Evolutionary conservation across 2,113 vertebrate genomes (phyloP).

Genomic region (Cricetomys ansorgei): DNA sequence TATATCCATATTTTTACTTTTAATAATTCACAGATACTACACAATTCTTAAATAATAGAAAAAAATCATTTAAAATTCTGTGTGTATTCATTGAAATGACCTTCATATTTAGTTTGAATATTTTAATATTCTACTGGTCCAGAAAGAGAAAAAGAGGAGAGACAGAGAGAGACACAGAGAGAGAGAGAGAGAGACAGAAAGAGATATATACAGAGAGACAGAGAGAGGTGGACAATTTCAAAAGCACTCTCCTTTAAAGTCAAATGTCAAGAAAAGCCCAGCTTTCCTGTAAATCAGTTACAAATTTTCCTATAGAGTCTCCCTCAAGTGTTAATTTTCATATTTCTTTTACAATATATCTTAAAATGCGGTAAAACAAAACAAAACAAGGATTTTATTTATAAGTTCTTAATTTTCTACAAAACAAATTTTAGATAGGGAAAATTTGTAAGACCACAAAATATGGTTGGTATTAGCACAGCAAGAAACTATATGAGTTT

Average conservation of each 20-base stretch:
- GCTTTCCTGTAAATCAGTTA: background rate
- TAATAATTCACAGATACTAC: background rate
- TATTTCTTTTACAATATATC: background rate
- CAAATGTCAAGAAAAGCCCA: background rate
- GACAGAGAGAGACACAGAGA: background rate
- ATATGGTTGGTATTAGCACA: background rate
- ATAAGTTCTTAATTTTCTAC: conserved; percentile 21
- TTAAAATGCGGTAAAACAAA: background rate
- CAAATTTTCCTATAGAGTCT: background rate
- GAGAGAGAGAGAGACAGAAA: background rate
- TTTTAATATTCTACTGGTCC: background rate
- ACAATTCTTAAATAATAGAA: conserved; percentile 7
- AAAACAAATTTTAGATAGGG: background rate
- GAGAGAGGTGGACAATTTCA: background rate
- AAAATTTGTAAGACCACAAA: background rate
- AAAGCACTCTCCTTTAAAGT: background rate
- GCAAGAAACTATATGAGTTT: background rate
- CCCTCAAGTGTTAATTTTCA: background rate
- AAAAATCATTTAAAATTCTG: conserved; percentile 38
- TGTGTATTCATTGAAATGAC: background rate
- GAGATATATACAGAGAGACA: background rate
- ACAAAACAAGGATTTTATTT: background rate
- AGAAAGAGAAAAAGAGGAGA: background rate
- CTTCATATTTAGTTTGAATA: conserved; percentile 44
- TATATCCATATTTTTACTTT: conserved; percentile 24